Evolutionary conservation across 2,888 invertebrate genomes (phyloP).

Genomic region (Ectemnius cavifrons): DNA sequence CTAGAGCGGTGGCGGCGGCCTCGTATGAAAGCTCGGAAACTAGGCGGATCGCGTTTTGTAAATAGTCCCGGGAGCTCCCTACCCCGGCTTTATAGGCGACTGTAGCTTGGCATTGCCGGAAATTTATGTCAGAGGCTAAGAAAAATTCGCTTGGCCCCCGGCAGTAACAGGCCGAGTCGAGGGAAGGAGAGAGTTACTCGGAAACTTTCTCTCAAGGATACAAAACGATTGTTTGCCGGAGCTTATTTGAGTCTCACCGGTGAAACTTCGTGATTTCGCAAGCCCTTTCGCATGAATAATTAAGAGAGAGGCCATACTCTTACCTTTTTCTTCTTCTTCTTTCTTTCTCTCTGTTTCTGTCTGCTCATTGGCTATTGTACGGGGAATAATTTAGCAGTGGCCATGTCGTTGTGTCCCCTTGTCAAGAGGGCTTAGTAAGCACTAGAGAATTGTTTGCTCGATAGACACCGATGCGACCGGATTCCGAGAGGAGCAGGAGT

Average conservation of each 20-base stretch:
- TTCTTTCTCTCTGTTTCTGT: too few relatives aligned
- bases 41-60: not conserved
- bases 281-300: not conserved
- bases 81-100: not conserved
- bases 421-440: too few relatives aligned
- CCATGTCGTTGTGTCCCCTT: too few relatives aligned
- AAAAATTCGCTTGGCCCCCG: not conserved
- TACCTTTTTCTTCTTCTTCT: too few relatives aligned
- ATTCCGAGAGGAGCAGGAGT: conserved; percentile 74
- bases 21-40: not conserved
- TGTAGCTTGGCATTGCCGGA: not conserved
- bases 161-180: not conserved
- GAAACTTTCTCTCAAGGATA: too few relatives aligned
- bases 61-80: not conserved
- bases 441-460: too few relatives aligned
- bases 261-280: not conserved
- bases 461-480: conserved; percentile 76
- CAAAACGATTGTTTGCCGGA: too few relatives aligned
- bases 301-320: too few relatives aligned
- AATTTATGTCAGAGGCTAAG: not conserved
- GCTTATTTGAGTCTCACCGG: not conserved
- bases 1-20: not conserved
- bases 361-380: too few relatives aligned
- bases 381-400: too few relatives aligned
- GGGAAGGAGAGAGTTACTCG: not conserved